phyloP scores from a whole-genome alignment of 2,888 invertebrate species.

The Lepidocyrtoides sp. region DNA sequence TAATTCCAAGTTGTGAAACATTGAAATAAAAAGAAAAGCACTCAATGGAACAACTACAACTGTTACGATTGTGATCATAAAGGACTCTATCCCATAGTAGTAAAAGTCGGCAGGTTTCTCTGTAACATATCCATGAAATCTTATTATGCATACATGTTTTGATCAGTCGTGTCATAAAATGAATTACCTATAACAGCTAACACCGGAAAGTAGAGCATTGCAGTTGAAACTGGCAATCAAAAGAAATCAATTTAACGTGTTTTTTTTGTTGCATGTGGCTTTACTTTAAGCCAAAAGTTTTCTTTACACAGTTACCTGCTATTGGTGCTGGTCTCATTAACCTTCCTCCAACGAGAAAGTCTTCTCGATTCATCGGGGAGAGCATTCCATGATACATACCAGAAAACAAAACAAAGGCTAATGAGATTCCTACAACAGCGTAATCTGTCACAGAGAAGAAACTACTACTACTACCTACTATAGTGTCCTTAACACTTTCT shows the following conservation, averaged over 20 bases:
- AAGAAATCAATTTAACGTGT: neutral
- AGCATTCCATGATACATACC: constrained; percentile 74
- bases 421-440: constrained; percentile 67
- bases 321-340: constrained; percentile 48
- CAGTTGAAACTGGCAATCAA: constrained; percentile 44
- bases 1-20: constrained; percentile 81
- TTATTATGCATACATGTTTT: too few relatives aligned
- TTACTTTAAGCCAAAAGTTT: too few relatives aligned
- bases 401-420: constrained; percentile 60
- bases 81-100: constrained; percentile 81
- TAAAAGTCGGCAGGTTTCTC: constrained; percentile 82
- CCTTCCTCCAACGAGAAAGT: constrained; percentile 70
- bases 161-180: too few relatives aligned
- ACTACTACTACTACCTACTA: constrained; percentile 38
- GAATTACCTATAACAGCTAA: constrained; percentile 65
- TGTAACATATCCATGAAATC: neutral
- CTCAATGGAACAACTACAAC: constrained; percentile 78
- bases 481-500: neutral
- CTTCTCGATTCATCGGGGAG: constrained; percentile 20
- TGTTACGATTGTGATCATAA: constrained; percentile 75
- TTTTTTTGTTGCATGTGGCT: too few relatives aligned
- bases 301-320: constrained; percentile 52
- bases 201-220: constrained; percentile 72
- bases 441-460: constrained; percentile 64
- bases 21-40: constrained; percentile 80